These are phyloP conservation scores for Pelobates cultripes DNA, from an alignment of 2,797 vertebrate species.

Conservation along the genomic window DNA sequence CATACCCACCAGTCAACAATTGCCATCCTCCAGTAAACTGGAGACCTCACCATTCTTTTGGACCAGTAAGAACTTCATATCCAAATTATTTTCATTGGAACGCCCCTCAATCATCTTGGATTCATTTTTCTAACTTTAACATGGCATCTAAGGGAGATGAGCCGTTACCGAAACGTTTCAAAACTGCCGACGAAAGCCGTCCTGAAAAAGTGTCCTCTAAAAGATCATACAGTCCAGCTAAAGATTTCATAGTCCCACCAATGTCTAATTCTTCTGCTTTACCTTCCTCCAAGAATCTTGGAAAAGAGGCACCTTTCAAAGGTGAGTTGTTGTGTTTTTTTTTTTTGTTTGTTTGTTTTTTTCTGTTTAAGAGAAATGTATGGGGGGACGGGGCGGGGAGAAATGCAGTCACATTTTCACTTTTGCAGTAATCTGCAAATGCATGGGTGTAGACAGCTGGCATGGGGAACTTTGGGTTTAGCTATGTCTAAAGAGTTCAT, in stretches of 20 bases:
- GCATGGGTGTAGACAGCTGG: no score
- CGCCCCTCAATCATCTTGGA: conserved; percentile 61
- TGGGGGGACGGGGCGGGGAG: no score
- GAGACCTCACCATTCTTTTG: conserved; percentile 61
- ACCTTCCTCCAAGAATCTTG: background rate
- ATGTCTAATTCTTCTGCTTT: background rate
- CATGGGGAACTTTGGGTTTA: no score
- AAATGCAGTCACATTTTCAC: no score
- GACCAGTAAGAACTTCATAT: conserved; percentile 58
- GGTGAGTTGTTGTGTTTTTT: conserved; percentile 1
- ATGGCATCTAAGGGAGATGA: conserved; percentile 75
- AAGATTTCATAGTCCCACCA: conserved; percentile 26
- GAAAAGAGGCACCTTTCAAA: background rate
- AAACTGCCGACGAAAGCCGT: conserved; percentile 63
- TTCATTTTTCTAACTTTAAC: conserved; percentile 69
- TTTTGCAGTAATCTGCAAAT: no score
- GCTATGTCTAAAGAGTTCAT: no score
- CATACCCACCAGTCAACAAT: conserved; percentile 59
- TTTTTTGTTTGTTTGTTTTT: no score
- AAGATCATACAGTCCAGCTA: conserved; percentile 11
- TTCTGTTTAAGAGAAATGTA: no score
- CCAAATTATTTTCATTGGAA: conserved; percentile 61
- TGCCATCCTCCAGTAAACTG: conserved; percentile 64
- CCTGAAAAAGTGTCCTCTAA: background rate
- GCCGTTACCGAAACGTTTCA: conserved; percentile 80